Base-by-base conservation (phyloP, 2,113 vertebrate species). In the Macrotus californicus region DNA sequence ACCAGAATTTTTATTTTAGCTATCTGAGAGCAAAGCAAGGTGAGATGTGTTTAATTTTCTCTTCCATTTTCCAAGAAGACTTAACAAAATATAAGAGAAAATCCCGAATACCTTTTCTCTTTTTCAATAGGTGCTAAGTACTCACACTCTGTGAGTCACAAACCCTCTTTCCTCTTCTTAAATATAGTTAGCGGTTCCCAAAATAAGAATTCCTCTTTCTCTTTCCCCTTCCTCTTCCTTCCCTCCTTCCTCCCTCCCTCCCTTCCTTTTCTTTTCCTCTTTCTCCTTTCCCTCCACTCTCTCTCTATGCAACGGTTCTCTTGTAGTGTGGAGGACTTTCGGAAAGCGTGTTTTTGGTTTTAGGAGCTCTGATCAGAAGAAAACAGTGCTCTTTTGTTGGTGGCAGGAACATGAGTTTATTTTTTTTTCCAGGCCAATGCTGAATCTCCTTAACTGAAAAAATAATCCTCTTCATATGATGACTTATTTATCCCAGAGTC, bases 341-440 rank as follows among this genome's bases (percentile, higher is more conserved):
- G 64, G 54, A 67, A 50, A 48, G 34, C 31, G 7, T 73, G 14
- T 7, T 85, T 75, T 21, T 43, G 52, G 19, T 54, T 92, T 92
- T 70, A 50, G 59, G 73, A 84, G 31, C 16, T 85, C 89, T 85
- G 18, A 54, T 87, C 79, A 87, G 89, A 93, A 89, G 52, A 73
- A 90, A 56, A 85, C 66, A 96, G 26, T 82, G 29, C 26, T 95
- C 77, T 94, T 96, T 94, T 94, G 72, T 93, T 81, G 31, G 2
- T 79, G 9, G 39, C 86, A 31, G 87, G 76, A 85, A 43, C 12
- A 56, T n/a, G 83, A 83, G 48, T 43, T 39, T 36, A 21, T 54
- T 70, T 52, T 77, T 59, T 54, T 92, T 59, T 54, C 89, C 50
- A 56, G 67, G 73, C 64, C 85, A 69, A 36, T 54, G 18, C 64